Evolutionary conservation across 2,797 vertebrate genomes (phyloP).

Genomic region (Mormyrus hasselquistii): DNA sequence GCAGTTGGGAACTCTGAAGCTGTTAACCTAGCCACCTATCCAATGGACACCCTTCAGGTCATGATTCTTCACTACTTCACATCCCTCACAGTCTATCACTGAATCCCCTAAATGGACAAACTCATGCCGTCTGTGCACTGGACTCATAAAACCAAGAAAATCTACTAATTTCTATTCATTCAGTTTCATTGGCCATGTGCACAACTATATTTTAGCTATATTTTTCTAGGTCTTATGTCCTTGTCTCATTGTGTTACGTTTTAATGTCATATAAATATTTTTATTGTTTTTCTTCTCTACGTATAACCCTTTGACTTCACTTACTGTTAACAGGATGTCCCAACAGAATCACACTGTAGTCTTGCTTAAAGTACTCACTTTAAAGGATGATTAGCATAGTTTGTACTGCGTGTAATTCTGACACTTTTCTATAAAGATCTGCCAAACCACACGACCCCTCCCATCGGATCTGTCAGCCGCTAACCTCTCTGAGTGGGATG

Average conservation of each 20-base stretch:
- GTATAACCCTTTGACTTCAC: neutral
- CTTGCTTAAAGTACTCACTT: neutral
- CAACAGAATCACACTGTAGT: neutral
- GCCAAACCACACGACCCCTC: neutral
- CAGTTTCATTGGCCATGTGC: neutral
- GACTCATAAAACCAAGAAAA: neutral
- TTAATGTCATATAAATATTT: neutral
- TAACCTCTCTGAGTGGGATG: slow-evolving; percentile 88
- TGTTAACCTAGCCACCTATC: neutral
- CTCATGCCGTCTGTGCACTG: neutral
- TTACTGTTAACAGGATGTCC: neutral
- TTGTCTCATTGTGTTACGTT: neutral
- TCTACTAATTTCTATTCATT: neutral
- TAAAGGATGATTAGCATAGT: neutral
- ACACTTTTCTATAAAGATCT: neutral
- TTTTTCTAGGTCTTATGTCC: neutral
- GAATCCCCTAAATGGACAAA: neutral
- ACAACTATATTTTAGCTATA: neutral
- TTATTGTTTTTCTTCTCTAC: neutral
- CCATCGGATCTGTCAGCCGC: neutral
- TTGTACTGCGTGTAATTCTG: neutral
- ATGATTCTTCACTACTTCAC: neutral
- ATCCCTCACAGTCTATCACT: neutral
- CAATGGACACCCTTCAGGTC: neutral
- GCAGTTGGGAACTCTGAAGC: neutral